Conservation (phyloP, 2,888 invertebrate genomes). For the Mesopsocus fuscifrons region DNA sequence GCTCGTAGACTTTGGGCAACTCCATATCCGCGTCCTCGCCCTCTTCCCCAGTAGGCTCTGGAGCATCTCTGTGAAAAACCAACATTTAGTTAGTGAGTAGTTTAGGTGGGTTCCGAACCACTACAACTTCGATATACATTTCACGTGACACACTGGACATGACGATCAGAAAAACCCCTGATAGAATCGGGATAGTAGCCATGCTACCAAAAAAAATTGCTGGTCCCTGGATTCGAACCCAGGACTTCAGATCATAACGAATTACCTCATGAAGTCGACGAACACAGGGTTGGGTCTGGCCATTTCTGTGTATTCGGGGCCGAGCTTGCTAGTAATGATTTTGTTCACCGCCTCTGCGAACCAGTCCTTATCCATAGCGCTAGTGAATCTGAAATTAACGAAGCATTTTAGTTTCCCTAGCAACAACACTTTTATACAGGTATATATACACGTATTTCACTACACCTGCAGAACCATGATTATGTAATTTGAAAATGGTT, state of each 20-base stretch:
- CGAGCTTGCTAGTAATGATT: constrained; percentile 52
- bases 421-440: too few species aligned
- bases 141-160: not conserved
- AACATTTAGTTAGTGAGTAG: not conserved
- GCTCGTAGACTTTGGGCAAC: constrained; percentile 89
- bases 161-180: too few species aligned
- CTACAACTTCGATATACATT: too few species aligned
- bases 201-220: too few species aligned
- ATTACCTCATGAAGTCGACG: constrained; percentile 87
- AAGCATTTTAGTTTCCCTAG: too few species aligned
- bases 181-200: too few species aligned
- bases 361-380: constrained; percentile 64
- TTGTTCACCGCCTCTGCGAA: constrained; percentile 57
- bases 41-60: constrained; percentile 94
- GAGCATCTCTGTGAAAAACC: constrained; percentile 62
- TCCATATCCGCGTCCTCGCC: constrained; percentile 94
- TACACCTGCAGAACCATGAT: too few species aligned
- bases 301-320: constrained; percentile 51
- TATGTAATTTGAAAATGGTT: too few species aligned
- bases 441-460: too few species aligned
- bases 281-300: constrained; percentile 63
- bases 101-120: not conserved
- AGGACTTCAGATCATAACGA: too few species aligned
- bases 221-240: too few species aligned
- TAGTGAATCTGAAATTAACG: constrained; percentile 46